Percentiles rank a stretch among this genome's conserved stretches.
Evolutionary conservation across 2,888 invertebrate species (phyloP).

Genomic region (Calameuta filiformis): DNA sequence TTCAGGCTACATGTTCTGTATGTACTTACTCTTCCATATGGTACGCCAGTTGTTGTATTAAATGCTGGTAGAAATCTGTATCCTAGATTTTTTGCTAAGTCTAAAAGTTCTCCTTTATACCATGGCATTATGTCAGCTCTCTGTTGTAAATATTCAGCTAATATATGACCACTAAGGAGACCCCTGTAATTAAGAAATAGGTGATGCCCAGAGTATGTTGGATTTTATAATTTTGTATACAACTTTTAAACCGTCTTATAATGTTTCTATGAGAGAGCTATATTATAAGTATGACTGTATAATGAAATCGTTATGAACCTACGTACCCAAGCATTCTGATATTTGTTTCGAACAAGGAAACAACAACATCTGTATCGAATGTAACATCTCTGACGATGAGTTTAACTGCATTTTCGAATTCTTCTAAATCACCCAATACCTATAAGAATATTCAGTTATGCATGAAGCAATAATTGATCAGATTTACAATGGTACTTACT

Average conservation of each 20-base stretch:
- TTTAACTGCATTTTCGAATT: conserved; percentile 92
- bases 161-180: conserved; percentile 90
- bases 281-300: background rate
- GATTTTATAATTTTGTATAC: no score
- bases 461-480: background rate
- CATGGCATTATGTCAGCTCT: conserved; percentile 80
- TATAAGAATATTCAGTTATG: conserved; percentile 37
- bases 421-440: conserved; percentile 90
- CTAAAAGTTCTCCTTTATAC: conserved; percentile 89
- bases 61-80: conserved; percentile 95
- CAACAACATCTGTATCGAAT: conserved; percentile 94
- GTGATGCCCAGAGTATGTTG: background rate
- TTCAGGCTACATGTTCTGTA: conserved; percentile 5
- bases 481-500: conserved; percentile 59
- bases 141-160: conserved; percentile 84
- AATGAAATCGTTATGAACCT: background rate
- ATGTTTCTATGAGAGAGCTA: background rate
- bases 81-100: conserved; percentile 93
- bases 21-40: conserved; percentile 85
- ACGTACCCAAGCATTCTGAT: conserved; percentile 95
- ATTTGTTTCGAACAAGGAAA: conserved; percentile 98
- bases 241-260: no score
- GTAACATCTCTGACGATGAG: conserved; percentile 86
- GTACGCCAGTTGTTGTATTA: conserved; percentile 97
- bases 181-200: conserved; percentile 72